Evolutionary conservation across 2,888 invertebrate genomes (phyloP), one percentile per base, ranked within the genome.

Genomic region (Formica aserva): DNA sequence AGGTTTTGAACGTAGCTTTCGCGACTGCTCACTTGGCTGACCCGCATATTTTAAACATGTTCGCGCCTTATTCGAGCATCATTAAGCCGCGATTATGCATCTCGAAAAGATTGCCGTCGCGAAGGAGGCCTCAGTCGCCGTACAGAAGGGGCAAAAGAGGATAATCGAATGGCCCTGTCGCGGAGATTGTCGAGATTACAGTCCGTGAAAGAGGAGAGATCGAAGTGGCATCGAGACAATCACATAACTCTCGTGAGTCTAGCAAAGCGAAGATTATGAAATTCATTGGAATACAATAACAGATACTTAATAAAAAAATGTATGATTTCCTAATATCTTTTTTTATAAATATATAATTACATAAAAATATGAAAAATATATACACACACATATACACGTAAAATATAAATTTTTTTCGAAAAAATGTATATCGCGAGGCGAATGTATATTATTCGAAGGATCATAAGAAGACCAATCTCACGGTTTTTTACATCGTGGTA

Each of bases 11-110:
- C 55, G 62, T 85, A 81, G 76, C 66, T 60, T 22, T 82, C 66
- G 52, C 60, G 81, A 86, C 77, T 81, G 74, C 82, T 78, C 69
- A 41, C 74, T 67, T 38, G 66, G 26, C 48, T 74, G 72, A 78
- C 72, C 78, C 60, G 85, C 82, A 85, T 86, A 83, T 75, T 75
- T 86, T 82, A 85, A 86, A 60, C 65, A 69, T 67, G 78, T 66
- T 57, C 77, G 41, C 76, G 66, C 71, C 84, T 82, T 52, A 52
- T 52, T 57, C 85, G 60, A 78, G 75, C 48, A 48, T 82, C 85
- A 82, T 86, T 86, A 86, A 77, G 55, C 45, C 38, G 62, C 66
- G 74, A 85, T 85, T 84, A 76, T 69, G 26, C 45, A 41, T 57
- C 69, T 18, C 48, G 75, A 63, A 84, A 62, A 75, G 80, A 78